A percentile compares a stretch with the other conserved stretches of the same genome.
phyloP scores from a whole-genome alignment of 1,140 invertebrate genomes.

The Zaprionus ornatus region DNA sequence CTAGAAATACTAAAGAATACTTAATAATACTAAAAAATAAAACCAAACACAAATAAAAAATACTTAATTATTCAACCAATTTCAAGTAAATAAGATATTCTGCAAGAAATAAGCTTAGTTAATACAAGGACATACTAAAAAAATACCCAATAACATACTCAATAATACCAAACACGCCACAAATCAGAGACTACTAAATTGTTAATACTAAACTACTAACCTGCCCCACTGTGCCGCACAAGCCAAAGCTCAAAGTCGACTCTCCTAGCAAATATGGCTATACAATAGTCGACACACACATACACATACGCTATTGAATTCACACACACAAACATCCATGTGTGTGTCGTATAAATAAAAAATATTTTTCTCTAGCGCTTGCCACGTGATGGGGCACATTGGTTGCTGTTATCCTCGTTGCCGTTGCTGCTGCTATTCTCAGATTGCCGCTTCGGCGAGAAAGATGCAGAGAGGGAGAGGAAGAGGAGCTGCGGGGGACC shows the following conservation, averaged over 20 bases:
- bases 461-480: neutral
- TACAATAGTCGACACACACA: constrained; percentile 38
- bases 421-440: constrained; percentile 41
- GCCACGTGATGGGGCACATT: constrained; percentile 69
- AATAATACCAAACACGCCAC: neutral
- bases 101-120: too few species aligned
- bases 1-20: neutral
- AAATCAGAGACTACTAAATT: neutral
- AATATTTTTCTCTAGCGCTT: constrained; percentile 74
- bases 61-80: too few species aligned
- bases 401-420: constrained; percentile 35
- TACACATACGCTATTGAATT: constrained; percentile 5
- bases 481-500: neutral
- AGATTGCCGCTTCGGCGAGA: constrained; percentile 41
- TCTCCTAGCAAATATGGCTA: constrained; percentile 42
- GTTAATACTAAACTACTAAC: neutral
- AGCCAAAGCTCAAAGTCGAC: constrained; percentile 16
- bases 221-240: constrained; percentile 20
- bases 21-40: too few species aligned
- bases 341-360: constrained; percentile 43
- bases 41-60: too few species aligned
- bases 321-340: neutral
- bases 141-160: too few species aligned
- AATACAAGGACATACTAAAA: neutral
- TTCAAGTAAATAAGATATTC: too few species aligned